These are phyloP conservation scores for Bellardia pandia DNA, from an alignment of 2,888 invertebrate genomes.

Conservation along the genomic window DNA sequence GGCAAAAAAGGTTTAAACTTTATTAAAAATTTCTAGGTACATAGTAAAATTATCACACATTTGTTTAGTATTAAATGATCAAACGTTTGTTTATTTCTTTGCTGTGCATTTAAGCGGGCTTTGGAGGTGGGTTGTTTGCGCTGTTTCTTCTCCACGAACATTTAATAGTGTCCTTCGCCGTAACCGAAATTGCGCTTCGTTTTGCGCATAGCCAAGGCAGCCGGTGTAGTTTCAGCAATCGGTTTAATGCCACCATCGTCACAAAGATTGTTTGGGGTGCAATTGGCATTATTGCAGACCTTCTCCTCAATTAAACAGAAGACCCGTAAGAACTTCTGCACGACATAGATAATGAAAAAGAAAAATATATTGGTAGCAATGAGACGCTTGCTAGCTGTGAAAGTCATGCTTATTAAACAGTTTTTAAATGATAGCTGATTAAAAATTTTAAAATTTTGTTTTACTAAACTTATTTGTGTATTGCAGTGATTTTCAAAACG, in stretches of 20 bases:
- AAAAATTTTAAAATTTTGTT: neutral
- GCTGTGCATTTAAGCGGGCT: slow-evolving; percentile 74
- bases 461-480: slow-evolving; percentile 1
- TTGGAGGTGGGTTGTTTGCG: slow-evolving; percentile 66
- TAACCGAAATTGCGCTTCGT: slow-evolving; percentile 79
- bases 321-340: slow-evolving; percentile 77
- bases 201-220: slow-evolving; percentile 75
- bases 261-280: slow-evolving; percentile 64
- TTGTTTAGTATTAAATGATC: slow-evolving; percentile 3
- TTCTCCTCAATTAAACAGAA: slow-evolving; percentile 79
- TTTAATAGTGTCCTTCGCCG: slow-evolving; percentile 81
- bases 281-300: slow-evolving; percentile 66
- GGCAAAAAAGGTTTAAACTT: slow-evolving; percentile 9
- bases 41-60: slow-evolving; percentile 12
- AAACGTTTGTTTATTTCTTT: slow-evolving; percentile 30
- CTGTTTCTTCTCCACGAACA: slow-evolving; percentile 81
- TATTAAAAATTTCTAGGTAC: slow-evolving; percentile 9
- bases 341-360: slow-evolving; percentile 78
- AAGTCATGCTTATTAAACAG: slow-evolving; percentile 74
- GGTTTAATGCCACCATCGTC: slow-evolving; percentile 54
- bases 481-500: slow-evolving; percentile 32
- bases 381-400: slow-evolving; percentile 79
- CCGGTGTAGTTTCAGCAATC: slow-evolving; percentile 10
- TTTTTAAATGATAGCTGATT: slow-evolving; percentile 18
- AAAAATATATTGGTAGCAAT: slow-evolving; percentile 78